These are phyloP conservation scores for Cyprinella venusta DNA, from an alignment of 2,797 vertebrate species.

Conservation along the genomic window DNA sequence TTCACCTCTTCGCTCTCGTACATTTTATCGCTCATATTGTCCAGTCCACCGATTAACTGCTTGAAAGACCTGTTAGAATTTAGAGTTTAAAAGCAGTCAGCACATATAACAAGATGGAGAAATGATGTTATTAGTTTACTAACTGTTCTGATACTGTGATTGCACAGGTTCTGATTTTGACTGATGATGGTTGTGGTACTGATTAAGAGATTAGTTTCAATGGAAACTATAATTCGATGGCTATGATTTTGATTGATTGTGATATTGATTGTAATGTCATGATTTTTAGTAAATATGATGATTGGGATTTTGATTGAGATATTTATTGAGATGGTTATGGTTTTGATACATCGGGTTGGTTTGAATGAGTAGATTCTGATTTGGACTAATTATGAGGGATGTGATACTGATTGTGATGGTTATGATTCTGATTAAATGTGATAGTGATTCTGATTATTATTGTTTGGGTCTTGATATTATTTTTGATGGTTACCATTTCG, in stretches of 20 bases:
- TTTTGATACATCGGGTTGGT: neutral
- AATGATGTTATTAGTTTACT: neutral
- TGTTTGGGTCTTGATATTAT: neutral
- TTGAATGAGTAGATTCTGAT: neutral
- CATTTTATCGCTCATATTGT: slow-evolving; percentile 92
- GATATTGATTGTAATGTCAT: neutral
- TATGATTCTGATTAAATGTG: neutral
- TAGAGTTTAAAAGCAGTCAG: slow-evolving; percentile 4
- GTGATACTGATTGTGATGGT: neutral
- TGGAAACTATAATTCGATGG: too few relatives aligned
- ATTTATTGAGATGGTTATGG: neutral
- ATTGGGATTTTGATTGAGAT: neutral
- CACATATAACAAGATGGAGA: neutral
- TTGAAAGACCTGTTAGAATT: slow-evolving; percentile 90
- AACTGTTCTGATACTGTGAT: neutral
- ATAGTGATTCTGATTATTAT: neutral
- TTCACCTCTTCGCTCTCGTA: slow-evolving; percentile 96
- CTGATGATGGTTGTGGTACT: neutral
- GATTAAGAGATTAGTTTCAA: too few relatives aligned
- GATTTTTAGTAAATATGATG: neutral
- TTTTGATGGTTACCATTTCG: neutral
- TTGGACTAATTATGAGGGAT: neutral
- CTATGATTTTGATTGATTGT: neutral
- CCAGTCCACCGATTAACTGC: slow-evolving; percentile 94
- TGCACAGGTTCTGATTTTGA: neutral